A percentile compares a stretch with the other conserved stretches of the same genome.
Conservation (phyloP, 2,797 vertebrate genomes). For the Urocyon cinereoargenteus region DNA sequence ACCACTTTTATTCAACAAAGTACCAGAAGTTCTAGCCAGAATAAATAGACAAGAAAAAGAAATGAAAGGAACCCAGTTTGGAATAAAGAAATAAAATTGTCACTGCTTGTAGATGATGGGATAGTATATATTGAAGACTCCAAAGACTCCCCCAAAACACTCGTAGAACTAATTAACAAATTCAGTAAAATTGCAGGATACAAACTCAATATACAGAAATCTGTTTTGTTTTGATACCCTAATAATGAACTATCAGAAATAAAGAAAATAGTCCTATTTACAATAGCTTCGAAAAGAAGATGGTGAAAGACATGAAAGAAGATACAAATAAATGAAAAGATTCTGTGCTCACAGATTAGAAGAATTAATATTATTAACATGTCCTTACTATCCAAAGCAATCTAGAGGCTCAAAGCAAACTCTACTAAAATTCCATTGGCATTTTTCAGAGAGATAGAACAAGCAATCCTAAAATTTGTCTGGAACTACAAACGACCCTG, state of each 20-base stretch:
- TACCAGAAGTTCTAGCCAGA: not conserved
- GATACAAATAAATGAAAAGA: not conserved
- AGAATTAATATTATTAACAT: not conserved
- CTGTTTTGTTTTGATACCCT: not conserved
- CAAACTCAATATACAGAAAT: not conserved
- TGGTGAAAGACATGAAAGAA: not conserved
- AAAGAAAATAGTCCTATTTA: not conserved
- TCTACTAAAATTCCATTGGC: not conserved
- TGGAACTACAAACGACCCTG: not conserved
- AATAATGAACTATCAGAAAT: not conserved
- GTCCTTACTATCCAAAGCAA: not conserved
- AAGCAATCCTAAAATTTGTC: not conserved
- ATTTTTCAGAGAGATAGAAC: not conserved
- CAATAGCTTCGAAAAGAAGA: not conserved
- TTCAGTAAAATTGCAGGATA: not conserved
- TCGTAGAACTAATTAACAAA: not conserved
- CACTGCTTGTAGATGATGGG: not conserved
- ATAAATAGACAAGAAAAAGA: not conserved
- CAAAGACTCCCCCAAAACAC: not conserved
- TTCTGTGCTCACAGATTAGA: not conserved
- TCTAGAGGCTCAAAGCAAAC: not conserved
- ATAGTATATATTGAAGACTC: not conserved
- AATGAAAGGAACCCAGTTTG: not conserved
- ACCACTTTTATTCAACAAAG: not conserved
- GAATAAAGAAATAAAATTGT: not conserved